A percentile compares a stretch with the other conserved stretches of the same genome.
phyloP scores from a whole-genome alignment of 2,113 vertebrate genomes.

The Sus scrofa region DNA sequence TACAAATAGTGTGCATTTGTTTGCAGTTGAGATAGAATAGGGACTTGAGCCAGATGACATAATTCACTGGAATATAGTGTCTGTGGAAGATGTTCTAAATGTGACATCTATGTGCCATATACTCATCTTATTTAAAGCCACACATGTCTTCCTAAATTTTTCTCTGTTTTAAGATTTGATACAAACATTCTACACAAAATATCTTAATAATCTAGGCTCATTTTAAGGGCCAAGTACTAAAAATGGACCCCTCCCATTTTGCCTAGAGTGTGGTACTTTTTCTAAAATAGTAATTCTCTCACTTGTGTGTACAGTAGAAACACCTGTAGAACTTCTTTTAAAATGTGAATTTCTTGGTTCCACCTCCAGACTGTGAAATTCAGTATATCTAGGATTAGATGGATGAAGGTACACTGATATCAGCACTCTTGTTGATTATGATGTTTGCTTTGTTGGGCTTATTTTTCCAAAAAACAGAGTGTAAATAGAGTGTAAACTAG shows the following conservation, averaged over 20 bases:
- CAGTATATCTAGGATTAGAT: not conserved
- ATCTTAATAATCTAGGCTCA: not conserved
- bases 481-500: not conserved
- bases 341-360: not conserved
- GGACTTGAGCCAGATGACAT: constrained; percentile 82
- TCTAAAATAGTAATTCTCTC: constrained; percentile 13
- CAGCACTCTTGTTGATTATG: not conserved
- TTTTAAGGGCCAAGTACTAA: not conserved
- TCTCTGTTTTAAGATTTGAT: not conserved
- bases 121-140: constrained; percentile 37
- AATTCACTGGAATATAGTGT: constrained; percentile 79
- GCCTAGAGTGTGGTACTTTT: not conserved
- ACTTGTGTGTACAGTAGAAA: not conserved
- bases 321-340: not conserved
- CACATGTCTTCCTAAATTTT: not conserved
- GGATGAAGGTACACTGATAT: not conserved
- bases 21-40: constrained; percentile 83
- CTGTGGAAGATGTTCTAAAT: constrained; percentile 70
- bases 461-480: not conserved
- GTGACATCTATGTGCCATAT: not conserved
- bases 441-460: not conserved
- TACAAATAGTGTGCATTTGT: constrained; percentile 86
- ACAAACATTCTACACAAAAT: not conserved
- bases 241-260: not conserved
- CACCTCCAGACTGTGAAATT: not conserved